These are phyloP conservation scores for Platycheirus albimanus DNA, from an alignment of 2,888 invertebrate species.

Conservation along the genomic window DNA sequence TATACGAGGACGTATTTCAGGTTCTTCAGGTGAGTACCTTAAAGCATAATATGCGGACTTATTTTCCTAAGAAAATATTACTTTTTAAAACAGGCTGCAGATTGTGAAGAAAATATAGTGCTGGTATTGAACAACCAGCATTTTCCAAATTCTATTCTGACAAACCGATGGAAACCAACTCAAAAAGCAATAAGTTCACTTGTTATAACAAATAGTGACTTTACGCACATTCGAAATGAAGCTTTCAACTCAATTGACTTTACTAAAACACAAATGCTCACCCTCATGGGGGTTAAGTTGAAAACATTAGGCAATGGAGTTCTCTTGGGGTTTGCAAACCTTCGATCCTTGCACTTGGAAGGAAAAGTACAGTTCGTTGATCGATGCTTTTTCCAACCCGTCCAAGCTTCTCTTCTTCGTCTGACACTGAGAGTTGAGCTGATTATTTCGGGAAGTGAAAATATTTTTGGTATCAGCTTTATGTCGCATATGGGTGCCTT, in stretches of 20 bases:
- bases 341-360: constrained; percentile 77
- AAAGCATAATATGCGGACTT: not conserved
- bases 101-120: constrained; percentile 64
- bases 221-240: constrained; percentile 75
- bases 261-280: constrained; percentile 75
- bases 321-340: constrained; percentile 77
- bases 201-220: constrained; percentile 71
- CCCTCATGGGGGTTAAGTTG: constrained; percentile 74
- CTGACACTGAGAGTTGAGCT: constrained; percentile 76
- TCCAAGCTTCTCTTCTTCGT: constrained; percentile 77
- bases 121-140: constrained; percentile 74
- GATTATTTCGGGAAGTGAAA: constrained; percentile 66
- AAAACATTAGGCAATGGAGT: constrained; percentile 76
- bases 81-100: constrained; percentile 72
- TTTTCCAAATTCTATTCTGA: constrained; percentile 66
- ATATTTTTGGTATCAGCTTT: constrained; percentile 76
- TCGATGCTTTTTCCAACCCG: constrained; percentile 78
- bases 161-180: constrained; percentile 73
- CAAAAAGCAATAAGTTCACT: constrained; percentile 75
- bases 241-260: constrained; percentile 78
- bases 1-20: constrained; percentile 55
- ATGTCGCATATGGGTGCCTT: constrained; percentile 76
- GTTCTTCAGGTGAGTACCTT: constrained; percentile 73
- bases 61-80: not conserved
- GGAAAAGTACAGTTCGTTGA: constrained; percentile 73